These are phyloP conservation scores for Tachysurus fulvidraco DNA, from an alignment of 2,113 vertebrate species.

Conservation along the genomic window DNA sequence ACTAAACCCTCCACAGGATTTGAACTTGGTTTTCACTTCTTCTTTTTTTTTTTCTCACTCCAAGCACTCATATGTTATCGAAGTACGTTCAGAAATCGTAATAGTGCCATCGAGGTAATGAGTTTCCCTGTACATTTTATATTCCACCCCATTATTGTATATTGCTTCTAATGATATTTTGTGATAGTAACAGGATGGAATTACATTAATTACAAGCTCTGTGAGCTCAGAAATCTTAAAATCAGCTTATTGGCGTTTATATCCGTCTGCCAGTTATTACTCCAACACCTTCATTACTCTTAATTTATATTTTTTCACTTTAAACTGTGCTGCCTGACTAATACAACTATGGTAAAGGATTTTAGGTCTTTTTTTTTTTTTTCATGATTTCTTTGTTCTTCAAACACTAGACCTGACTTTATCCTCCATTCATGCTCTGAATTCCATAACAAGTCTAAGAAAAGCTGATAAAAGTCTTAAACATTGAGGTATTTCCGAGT, in stretches of 20 bases:
- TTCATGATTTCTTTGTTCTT: neutral
- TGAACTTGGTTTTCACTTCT: conserved; percentile 56
- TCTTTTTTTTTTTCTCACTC: conserved; percentile 17
- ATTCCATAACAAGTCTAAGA: neutral
- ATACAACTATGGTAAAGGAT: neutral
- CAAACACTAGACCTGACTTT: neutral
- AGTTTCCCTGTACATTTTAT: conserved; percentile 41
- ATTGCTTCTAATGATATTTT: conserved; percentile 36
- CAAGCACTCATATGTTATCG: conserved; percentile 51
- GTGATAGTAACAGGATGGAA: conserved; percentile 20
- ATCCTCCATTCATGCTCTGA: neutral
- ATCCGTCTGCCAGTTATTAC: conserved; percentile 10
- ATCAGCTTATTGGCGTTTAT: conserved; percentile 7
- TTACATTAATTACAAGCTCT: conserved; percentile 29
- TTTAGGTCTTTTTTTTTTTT: neutral
- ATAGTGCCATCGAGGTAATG: conserved; percentile 53
- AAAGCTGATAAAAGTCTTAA: neutral
- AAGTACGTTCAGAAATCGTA: conserved; percentile 49
- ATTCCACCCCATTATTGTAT: conserved; percentile 19
- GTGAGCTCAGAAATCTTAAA: conserved; percentile 13
- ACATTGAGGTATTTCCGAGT: neutral
- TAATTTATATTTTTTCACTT: neutral
- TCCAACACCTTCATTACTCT: conserved; percentile 4
- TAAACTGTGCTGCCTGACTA: neutral
- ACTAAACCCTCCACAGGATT: conserved; percentile 58